A percentile compares a stretch with the other conserved stretches of the same genome.
Evolutionary conservation across 2,888 invertebrate genomes (phyloP).

Genomic region (Tanypteryx hageni): DNA sequence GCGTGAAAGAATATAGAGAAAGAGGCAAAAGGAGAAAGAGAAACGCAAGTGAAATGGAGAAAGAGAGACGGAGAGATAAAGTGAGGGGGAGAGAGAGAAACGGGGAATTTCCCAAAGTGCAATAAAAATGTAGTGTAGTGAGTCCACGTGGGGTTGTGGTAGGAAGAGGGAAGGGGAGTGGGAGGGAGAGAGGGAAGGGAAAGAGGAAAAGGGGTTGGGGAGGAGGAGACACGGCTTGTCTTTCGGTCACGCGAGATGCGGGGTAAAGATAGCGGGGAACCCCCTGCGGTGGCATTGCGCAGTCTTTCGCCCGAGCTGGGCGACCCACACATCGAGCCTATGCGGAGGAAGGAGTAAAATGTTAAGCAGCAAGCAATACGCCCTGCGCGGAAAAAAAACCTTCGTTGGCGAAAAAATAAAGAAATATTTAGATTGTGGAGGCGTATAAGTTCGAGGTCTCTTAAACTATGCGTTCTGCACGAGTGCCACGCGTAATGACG

Average conservation of each 20-base stretch:
- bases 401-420: not conserved
- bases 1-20: not conserved
- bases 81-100: not conserved
- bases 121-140: slow-evolving; percentile 44
- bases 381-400: too few species aligned
- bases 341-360: slow-evolving; percentile 13
- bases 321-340: slow-evolving; percentile 27
- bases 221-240: slow-evolving; percentile 31
- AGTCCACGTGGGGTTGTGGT: not conserved
- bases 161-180: not conserved
- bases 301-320: not conserved
- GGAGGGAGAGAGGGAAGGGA: not conserved
- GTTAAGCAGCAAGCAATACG: not conserved
- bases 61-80: not conserved
- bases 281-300: slow-evolving; percentile 28
- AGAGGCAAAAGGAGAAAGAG: not conserved
- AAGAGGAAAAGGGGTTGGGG: not conserved
- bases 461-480: not conserved
- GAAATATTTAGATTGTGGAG: not conserved
- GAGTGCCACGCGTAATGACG: slow-evolving; percentile 15
- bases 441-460: not conserved
- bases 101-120: slow-evolving; percentile 37
- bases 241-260: slow-evolving; percentile 62
- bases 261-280: slow-evolving; percentile 33
- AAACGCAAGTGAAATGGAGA: not conserved